Conservation (phyloP, 2,113 vertebrate species). For the Dasyornis broadbenti region DNA sequence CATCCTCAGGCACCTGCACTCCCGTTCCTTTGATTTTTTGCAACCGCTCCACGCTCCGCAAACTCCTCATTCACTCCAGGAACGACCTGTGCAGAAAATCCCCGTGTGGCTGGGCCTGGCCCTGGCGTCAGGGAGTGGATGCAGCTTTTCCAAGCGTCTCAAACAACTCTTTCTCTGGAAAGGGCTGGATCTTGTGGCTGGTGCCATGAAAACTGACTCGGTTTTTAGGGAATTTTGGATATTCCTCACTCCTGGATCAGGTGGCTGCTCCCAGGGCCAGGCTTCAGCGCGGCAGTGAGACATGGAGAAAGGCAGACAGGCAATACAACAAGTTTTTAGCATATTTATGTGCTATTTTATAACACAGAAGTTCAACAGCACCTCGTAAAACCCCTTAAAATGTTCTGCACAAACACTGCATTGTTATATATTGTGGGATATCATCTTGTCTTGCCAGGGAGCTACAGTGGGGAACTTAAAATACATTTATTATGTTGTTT, state of each 20-base stretch:
- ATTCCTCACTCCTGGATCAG: neutral
- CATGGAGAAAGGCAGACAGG: neutral
- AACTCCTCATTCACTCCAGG: neutral
- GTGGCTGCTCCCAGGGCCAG: neutral
- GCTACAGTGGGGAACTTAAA: neutral
- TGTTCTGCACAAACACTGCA: neutral
- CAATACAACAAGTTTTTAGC: neutral
- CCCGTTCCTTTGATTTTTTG: neutral
- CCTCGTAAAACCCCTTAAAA: neutral
- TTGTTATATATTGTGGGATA: neutral
- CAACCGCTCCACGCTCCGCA: neutral
- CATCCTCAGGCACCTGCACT: neutral
- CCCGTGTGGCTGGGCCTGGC: accelerated
- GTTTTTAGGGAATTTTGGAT: neutral
- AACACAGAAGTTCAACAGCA: neutral
- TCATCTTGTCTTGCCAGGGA: neutral
- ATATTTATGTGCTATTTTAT: neutral
- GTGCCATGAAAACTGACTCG: neutral
- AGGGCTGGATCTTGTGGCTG: neutral
- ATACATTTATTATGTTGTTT: neutral
- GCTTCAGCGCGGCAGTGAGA: neutral
- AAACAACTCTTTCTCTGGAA: neutral
- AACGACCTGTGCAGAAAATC: neutral
- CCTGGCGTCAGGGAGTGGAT: neutral
- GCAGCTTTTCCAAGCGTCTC: neutral